Base-by-base conservation (phyloP, 2,888 invertebrate species). In the Linyphia triangularis region DNA sequence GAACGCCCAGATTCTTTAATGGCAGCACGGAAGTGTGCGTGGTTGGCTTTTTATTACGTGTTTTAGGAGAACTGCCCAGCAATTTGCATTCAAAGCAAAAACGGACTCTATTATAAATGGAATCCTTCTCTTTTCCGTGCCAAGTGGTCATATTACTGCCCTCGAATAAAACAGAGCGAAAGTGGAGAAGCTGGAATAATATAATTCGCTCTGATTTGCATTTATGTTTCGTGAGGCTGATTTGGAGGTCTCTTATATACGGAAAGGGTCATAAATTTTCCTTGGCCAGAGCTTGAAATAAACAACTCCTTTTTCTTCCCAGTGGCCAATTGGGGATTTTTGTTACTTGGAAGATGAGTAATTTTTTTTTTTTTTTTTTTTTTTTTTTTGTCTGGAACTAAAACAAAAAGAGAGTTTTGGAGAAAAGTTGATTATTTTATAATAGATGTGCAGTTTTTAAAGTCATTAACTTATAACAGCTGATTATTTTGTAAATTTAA, bases 21-120 rank as follows among this genome's bases (percentile, higher is more conserved):
- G 28, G 57, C 59, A 4, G 77, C 85, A 85, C 85, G 85, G 72
- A 37, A 85, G n/a, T 9, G 70, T 85, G 85, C 85, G 78, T 85
- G 85, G 85, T 24, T 22, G 40, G 33, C 24, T 26, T 85, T 85
- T 85, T 85, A 77, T 78, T 78, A 78, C 77, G 61, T 70, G 70
- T 59, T 79, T 70, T 43, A 69, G 37, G 26, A 51, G 69, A 37
- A 43, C 70, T 43, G 78, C 78, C 78, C 78, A 33, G 51, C 78
- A 79, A 85, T 85, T 85, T 85, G 85, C 85, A 85, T 85, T 85
- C 82, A 63, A 26, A 61, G 82, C 72, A 82, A 82, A 82, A 82
- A 82, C 63, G 70, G 70, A 70, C 72, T 22, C 22, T 59, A 69
- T 85, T 85, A 65, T 77, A 77, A 69, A 85, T 85, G 77, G 75